These are phyloP conservation scores for Lasioglossum villosulum DNA, from an alignment of 2,888 invertebrate genomes.

Conservation along the genomic window DNA sequence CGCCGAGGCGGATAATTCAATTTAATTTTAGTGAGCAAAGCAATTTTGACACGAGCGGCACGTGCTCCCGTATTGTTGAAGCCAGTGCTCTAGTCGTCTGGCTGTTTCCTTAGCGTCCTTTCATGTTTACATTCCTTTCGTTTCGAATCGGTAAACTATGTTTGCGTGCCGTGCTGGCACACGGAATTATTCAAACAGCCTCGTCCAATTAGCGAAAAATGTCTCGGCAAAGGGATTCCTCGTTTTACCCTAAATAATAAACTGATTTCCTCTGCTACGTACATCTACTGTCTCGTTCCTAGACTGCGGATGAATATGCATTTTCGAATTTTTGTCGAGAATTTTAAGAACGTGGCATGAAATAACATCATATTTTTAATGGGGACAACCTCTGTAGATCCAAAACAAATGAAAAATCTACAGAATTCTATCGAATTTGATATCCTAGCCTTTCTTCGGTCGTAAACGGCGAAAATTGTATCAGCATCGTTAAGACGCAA, in stretches of 20 bases:
- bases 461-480: too few species aligned
- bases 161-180: constrained; percentile 11
- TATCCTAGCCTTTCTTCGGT: too few species aligned
- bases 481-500: too few species aligned
- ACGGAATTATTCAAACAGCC: background rate
- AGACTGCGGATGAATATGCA: too few species aligned
- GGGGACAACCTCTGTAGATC: too few species aligned
- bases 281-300: background rate
- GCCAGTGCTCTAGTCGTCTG: background rate
- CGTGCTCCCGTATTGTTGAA: constrained; percentile 57
- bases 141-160: background rate
- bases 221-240: background rate
- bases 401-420: too few species aligned
- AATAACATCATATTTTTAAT: too few species aligned
- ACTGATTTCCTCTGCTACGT: background rate
- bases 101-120: constrained; percentile 18
- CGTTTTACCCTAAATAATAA: background rate
- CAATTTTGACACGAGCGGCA: constrained; percentile 67
- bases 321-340: too few species aligned
- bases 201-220: background rate
- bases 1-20: constrained; percentile 66
- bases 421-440: too few species aligned
- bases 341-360: too few species aligned
- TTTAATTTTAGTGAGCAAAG: constrained; percentile 70
- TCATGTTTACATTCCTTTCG: constrained; percentile 54